Base-by-base conservation (phyloP, 2,888 invertebrate species). In the Metallyticus violacea region DNA sequence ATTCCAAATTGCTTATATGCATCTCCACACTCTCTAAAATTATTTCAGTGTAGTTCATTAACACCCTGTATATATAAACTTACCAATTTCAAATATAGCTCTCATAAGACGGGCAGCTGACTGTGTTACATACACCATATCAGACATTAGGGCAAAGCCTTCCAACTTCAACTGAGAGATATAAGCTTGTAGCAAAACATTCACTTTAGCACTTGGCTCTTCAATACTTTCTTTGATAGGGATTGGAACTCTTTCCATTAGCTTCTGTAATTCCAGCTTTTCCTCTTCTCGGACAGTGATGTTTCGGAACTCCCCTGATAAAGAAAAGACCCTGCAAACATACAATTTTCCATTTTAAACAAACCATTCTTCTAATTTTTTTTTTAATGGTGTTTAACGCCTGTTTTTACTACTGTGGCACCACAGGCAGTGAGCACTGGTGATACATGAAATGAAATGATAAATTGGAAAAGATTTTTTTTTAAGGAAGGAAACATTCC, bases 81-180 rank as follows among this genome's bases (percentile, higher is more conserved):
- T 87, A 90, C 90, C 94, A 88, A 99, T 99, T 93, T 99, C 99
- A 91, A 96, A 99, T 89, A 99, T 98, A 0, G 99, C 99, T 88
- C 99, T 93, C 94, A 99, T 96, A 81, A 99, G 93, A 82, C 99
- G 94, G 2, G 97, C 96, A 0, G 99, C 99, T 0, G 98, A 99
- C 92, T 99, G 99, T 0, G 99, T 99, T 0, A 99, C 97, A 91
- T 98, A 99, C 4, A 99, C 98, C 99, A 99, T 99, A 91, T 99
- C 99, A 0, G 99, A 97, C 97, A 99, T 99, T 2, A 99, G 93
- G 0, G 99, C 99, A 91, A 99, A 99, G 0, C 99, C 99, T 90
- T 99, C 99, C 86, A 99, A 93, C 92, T 99, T 99, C 89, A 99
- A 92, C 91, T 99, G 99, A 0, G 99, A 99, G 88, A 99, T 99